Percentiles rank a stretch among this genome's conserved stretches.
phyloP scores from a whole-genome alignment of 1,140 invertebrate genomes.

The Drosophila punjabiensis region DNA sequence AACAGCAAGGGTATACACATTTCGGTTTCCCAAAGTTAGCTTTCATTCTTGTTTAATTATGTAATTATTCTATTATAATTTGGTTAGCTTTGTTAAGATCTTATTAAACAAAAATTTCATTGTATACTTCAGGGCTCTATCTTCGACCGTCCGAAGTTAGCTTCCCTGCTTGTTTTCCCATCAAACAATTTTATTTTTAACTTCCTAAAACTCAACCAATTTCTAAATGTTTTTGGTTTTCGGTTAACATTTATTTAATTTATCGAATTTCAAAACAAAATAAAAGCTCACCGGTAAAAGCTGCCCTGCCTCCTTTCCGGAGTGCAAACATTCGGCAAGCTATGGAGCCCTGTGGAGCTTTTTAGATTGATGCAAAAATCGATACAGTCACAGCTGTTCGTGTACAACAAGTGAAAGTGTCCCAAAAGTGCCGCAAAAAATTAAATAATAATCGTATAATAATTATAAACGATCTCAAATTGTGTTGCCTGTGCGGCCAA shows the following conservation, averaged over 20 bases:
- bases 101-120: not conserved
- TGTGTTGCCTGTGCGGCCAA: conserved; percentile 2
- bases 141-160: too few relatives aligned
- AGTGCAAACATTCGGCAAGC: conserved; percentile 23
- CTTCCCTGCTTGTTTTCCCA: too few relatives aligned
- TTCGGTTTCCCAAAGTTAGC: too few relatives aligned
- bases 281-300: conserved; percentile 30
- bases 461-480: not conserved
- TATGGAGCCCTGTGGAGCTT: conserved; percentile 18
- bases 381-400: conserved; percentile 50
- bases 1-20: too few relatives aligned
- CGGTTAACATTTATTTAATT: not conserved
- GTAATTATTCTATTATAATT: conserved; percentile 2
- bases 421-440: conserved; percentile 35
- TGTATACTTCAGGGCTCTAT: conserved; percentile 13
- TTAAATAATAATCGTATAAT: conserved; percentile 20
- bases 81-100: not conserved
- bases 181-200: not conserved
- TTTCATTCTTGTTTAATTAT: not conserved
- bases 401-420: conserved; percentile 55
- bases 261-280: conserved; percentile 20
- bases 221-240: not conserved
- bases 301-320: conserved; percentile 6
- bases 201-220: not conserved
- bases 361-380: conserved; percentile 38